Percentiles rank a stretch among this genome's conserved stretches.
Evolutionary conservation across 2,888 invertebrate species (phyloP).

Genomic region (Chymomyza amoena): DNA sequence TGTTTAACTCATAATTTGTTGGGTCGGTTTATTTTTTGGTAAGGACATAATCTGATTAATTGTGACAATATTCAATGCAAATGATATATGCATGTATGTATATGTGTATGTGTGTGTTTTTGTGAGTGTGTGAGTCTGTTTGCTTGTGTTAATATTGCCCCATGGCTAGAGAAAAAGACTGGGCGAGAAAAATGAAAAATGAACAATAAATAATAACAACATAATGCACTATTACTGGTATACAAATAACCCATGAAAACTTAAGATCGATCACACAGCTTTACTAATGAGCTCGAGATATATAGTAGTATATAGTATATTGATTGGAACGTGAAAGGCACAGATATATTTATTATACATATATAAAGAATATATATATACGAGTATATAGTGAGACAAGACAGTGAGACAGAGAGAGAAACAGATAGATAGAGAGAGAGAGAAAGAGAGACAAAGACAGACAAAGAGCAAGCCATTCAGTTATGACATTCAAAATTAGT

Average conservation of each 20-base stretch:
- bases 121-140: slow-evolving; percentile 2
- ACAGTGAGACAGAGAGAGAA: slow-evolving; percentile 18
- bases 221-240: neutral
- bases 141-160: neutral
- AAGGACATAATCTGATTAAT: too few species aligned
- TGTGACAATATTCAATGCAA: neutral
- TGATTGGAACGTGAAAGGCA: neutral
- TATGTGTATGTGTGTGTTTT: slow-evolving; percentile 7
- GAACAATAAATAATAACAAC: neutral
- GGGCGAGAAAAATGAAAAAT: neutral
- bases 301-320: too few species aligned
- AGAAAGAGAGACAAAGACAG: slow-evolving; percentile 29
- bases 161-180: neutral
- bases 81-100: neutral
- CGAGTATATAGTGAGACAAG: neutral
- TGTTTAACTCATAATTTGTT: too few species aligned
- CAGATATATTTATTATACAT: neutral
- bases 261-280: neutral
- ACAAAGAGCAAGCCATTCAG: slow-evolving; percentile 24
- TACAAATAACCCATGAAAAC: neutral
- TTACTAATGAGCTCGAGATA: too few species aligned
- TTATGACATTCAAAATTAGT: neutral
- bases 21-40: too few species aligned
- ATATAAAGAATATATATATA: neutral
- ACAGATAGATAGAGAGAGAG: slow-evolving; percentile 13